A percentile compares a stretch with the other conserved stretches of the same genome.
Conservation (phyloP, 2,113 vertebrate genomes). For the Mormyrus lacerda region DNA sequence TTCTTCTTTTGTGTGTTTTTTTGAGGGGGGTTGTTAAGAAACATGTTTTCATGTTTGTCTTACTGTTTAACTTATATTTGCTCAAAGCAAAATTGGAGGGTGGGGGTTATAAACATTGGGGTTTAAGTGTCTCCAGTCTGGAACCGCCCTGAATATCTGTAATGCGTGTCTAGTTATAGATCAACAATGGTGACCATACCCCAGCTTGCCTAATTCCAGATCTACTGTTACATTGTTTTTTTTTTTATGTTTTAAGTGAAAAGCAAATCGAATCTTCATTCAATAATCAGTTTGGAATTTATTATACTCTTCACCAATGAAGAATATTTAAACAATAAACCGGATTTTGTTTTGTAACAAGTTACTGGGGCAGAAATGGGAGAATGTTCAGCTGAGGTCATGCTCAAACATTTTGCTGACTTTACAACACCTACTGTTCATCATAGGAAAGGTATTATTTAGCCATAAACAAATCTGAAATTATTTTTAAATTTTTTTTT, state of each 20-base stretch:
- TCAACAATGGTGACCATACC: background rate
- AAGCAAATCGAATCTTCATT: background rate
- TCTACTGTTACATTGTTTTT: background rate
- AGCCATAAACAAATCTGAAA: background rate
- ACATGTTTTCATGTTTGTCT: constrained; percentile 8
- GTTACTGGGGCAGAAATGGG: background rate
- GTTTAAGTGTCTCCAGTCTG: background rate
- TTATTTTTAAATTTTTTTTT: constrained; percentile 39
- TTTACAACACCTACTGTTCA: constrained; percentile 40
- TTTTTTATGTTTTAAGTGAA: background rate
- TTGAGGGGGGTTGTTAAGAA: background rate
- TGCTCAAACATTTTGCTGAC: background rate
- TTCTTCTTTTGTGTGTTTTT: background rate
- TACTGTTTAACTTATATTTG: background rate
- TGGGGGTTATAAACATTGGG: background rate
- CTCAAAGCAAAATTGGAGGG: background rate
- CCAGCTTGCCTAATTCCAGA: background rate
- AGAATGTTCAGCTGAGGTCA: background rate
- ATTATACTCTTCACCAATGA: constrained; percentile 29
- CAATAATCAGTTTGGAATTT: constrained; percentile 20
- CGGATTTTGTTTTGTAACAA: constrained; percentile 31
- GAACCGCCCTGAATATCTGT: background rate
- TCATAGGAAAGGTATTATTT: constrained; percentile 26
- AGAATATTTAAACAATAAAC: background rate
- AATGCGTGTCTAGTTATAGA: background rate